phyloP scores from a whole-genome alignment of 2,888 invertebrate species.

The Cecidostiba fungosa region DNA sequence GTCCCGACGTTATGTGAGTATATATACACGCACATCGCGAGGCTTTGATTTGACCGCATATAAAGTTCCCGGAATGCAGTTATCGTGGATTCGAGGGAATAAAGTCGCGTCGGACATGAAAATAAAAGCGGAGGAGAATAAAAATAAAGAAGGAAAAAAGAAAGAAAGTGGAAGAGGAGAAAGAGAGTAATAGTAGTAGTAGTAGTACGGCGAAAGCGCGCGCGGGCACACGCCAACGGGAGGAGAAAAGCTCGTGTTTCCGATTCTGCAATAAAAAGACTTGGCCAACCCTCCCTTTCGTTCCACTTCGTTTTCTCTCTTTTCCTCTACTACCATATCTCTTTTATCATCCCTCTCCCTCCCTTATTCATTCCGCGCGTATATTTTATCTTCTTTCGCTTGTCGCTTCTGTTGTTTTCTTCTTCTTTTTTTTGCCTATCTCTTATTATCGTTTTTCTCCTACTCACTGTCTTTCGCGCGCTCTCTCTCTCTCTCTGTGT shows the following conservation, averaged over 20 bases:
- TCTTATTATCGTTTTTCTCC: slow-evolving; percentile 29
- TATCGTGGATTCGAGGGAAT: slow-evolving; percentile 62
- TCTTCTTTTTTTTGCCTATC: not conserved
- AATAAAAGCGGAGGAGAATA: slow-evolving; percentile 47
- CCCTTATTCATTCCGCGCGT: not conserved
- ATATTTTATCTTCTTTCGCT: slow-evolving; percentile 45
- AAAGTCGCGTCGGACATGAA: slow-evolving; percentile 58
- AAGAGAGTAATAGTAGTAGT: slow-evolving; percentile 36
- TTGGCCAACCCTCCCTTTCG: slow-evolving; percentile 3
- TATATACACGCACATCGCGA: slow-evolving; percentile 8
- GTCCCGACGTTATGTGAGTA: not conserved
- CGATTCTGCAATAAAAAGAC: slow-evolving; percentile 62
- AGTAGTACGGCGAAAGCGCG: slow-evolving; percentile 43
- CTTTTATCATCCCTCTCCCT: slow-evolving; percentile 29
- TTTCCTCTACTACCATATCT: slow-evolving; percentile 5
- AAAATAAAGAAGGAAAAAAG: not conserved
- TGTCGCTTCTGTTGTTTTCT: slow-evolving; percentile 37
- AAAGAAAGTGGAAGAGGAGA: slow-evolving; percentile 19
- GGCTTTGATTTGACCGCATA: slow-evolving; percentile 59
- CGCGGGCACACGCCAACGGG: not conserved
- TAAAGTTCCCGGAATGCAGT: slow-evolving; percentile 60
- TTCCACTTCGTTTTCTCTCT: slow-evolving; percentile 21
- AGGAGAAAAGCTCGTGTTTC: slow-evolving; percentile 63
- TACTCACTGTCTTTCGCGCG: slow-evolving; percentile 6
- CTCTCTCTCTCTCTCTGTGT: not conserved